phyloP scores from a whole-genome alignment of 2,797 vertebrate genomes.

The Streptopelia turtur region DNA sequence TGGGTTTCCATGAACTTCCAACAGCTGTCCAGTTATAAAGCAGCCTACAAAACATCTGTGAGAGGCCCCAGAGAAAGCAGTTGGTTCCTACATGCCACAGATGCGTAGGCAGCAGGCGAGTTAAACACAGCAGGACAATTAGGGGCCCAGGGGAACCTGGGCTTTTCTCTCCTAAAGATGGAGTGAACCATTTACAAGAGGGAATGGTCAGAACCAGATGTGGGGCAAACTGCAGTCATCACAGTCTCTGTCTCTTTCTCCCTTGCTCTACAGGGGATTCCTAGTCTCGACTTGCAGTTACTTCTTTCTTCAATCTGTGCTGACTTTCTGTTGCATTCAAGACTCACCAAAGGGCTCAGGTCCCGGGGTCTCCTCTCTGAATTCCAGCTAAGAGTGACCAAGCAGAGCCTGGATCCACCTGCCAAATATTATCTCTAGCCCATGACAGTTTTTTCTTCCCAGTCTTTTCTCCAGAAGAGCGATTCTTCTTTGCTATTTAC shows the following conservation, averaged over 20 bases:
- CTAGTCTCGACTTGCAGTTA: background rate
- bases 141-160: background rate
- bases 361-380: background rate
- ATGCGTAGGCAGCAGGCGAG: background rate
- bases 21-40: slow-evolving; percentile 27
- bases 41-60: background rate
- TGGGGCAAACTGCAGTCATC: background rate
- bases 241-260: background rate
- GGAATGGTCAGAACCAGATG: background rate
- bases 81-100: background rate
- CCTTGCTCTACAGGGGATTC: background rate
- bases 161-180: background rate
- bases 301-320: background rate
- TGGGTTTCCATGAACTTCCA: background rate
- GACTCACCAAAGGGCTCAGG: background rate
- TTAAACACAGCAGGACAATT: slow-evolving; percentile 1
- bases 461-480: background rate
- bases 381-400: background rate
- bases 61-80: background rate
- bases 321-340: background rate
- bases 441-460: background rate
- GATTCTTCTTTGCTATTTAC: background rate
- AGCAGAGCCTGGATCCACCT: background rate
- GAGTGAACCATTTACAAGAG: background rate
- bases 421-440: background rate